phyloP scores from a whole-genome alignment of 2,888 invertebrate species.

The Oconnorella tubifera region DNA sequence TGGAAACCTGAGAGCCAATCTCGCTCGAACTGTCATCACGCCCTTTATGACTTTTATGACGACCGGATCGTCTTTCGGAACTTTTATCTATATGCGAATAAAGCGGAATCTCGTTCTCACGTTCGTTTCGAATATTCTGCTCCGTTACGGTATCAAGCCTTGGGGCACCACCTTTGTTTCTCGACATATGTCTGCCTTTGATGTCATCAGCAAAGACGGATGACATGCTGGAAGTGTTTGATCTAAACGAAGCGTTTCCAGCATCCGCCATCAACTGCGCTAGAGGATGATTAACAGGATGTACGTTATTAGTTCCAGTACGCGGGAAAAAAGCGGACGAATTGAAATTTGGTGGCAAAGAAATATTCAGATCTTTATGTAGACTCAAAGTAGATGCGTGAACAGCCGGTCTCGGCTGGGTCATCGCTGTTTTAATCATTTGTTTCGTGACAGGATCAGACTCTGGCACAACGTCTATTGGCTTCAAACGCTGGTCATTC shows the following conservation, averaged over 20 bases:
- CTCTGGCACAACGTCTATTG: constrained; percentile 36
- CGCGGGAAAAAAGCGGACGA: background rate
- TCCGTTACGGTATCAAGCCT: background rate
- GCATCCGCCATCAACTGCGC: background rate
- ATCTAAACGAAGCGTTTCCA: constrained; percentile 7
- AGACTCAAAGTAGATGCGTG: constrained; percentile 26
- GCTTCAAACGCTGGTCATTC: constrained; percentile 35
- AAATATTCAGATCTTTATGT: constrained; percentile 21
- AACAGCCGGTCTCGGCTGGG: constrained; percentile 24
- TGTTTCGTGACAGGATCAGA: constrained; percentile 37
- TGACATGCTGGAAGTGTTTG: constrained; percentile 14
- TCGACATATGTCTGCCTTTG: background rate
- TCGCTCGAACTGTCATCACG: background rate
- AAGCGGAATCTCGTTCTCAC: constrained; percentile 18
- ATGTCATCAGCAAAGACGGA: constrained; percentile 21
- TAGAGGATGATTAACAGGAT: no score
- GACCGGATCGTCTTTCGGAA: background rate
- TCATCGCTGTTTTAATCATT: constrained; percentile 36
- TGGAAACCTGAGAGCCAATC: constrained; percentile 1
- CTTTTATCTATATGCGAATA: constrained; percentile 9
- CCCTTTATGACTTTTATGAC: background rate
- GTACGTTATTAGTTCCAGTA: background rate
- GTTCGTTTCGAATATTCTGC: background rate
- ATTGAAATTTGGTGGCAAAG: constrained; percentile 7
- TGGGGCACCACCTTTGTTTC: background rate